Conservation (phyloP, 2,888 invertebrate genomes). For the Tanaodytes sp. region DNA sequence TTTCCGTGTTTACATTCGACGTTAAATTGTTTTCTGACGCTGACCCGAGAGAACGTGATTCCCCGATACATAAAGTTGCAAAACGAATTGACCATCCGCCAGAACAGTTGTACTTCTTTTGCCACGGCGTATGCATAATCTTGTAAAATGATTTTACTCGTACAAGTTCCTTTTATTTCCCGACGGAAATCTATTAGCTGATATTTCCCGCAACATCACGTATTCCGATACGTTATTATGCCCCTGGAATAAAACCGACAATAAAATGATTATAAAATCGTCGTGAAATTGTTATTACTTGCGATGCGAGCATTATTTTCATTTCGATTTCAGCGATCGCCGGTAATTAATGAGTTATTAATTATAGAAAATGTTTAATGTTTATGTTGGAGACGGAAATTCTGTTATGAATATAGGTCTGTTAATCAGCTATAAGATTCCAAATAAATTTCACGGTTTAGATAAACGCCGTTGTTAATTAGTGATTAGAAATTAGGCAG, state of each 20-base stretch:
- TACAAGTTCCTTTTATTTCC: slow-evolving; percentile 18
- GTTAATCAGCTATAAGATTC: slow-evolving; percentile 1
- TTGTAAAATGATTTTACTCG: slow-evolving; percentile 28
- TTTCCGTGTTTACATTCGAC: slow-evolving; percentile 39
- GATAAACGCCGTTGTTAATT: slow-evolving; percentile 2
- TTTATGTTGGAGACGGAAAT: not conserved
- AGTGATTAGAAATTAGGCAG: not conserved
- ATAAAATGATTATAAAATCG: slow-evolving; percentile 30
- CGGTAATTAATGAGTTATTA: slow-evolving; percentile 16
- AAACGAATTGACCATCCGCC: slow-evolving; percentile 37
- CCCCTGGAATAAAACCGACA: not conserved
- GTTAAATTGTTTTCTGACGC: slow-evolving; percentile 28
- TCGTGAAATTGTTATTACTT: slow-evolving; percentile 18
- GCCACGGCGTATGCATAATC: slow-evolving; percentile 27
- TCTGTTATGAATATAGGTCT: slow-evolving; percentile 6
- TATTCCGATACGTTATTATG: too few species aligned
- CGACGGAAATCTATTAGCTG: slow-evolving; percentile 22
- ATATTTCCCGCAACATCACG: slow-evolving; percentile 17
- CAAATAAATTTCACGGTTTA: not conserved
- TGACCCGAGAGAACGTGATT: slow-evolving; percentile 27
- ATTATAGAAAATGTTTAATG: slow-evolving; percentile 8
- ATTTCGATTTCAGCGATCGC: not conserved
- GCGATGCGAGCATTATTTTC: not conserved
- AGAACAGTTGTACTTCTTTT: slow-evolving; percentile 36
- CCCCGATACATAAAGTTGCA: slow-evolving; percentile 43